Conservation (phyloP, 2,797 vertebrate species). For the Huso huso region DNA sequence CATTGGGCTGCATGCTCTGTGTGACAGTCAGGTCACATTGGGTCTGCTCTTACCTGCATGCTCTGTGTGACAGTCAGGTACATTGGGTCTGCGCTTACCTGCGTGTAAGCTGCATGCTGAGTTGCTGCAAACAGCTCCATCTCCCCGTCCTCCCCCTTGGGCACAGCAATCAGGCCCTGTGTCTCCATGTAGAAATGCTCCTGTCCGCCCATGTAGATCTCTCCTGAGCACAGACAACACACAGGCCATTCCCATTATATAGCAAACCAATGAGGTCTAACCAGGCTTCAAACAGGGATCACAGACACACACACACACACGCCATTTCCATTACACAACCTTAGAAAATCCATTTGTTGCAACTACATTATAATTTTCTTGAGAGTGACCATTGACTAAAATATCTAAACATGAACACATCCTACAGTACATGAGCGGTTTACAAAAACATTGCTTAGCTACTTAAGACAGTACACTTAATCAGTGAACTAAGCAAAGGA, state of each 20-base stretch:
- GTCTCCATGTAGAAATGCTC: slow-evolving; percentile 76
- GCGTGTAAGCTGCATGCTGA: slow-evolving; percentile 47
- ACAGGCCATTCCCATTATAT: slow-evolving; percentile 6
- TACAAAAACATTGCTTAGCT: too few species aligned
- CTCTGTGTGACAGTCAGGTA: too few species aligned
- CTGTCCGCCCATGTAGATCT: slow-evolving; percentile 56
- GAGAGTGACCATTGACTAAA: too few species aligned
- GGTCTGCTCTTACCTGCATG: too few species aligned
- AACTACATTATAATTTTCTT: background rate
- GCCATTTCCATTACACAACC: background rate
- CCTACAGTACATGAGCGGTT: too few species aligned
- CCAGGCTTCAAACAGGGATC: background rate
- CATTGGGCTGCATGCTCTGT: too few species aligned
- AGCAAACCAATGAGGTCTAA: background rate
- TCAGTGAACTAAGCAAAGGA: too few species aligned
- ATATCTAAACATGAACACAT: too few species aligned
- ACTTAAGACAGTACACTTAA: too few species aligned
- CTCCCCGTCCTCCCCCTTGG: slow-evolving; percentile 60
- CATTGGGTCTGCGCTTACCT: slow-evolving; percentile 37
- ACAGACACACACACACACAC: background rate
- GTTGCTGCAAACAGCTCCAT: slow-evolving; percentile 52
- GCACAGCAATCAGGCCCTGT: slow-evolving; percentile 61
- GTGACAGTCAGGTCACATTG: too few species aligned
- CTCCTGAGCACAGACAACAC: slow-evolving; percentile 37
- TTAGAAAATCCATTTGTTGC: background rate